Evolutionary conservation across 2,113 vertebrate genomes (phyloP), one percentile per base, ranked within the genome.

Genomic region (Bucco capensis): DNA sequence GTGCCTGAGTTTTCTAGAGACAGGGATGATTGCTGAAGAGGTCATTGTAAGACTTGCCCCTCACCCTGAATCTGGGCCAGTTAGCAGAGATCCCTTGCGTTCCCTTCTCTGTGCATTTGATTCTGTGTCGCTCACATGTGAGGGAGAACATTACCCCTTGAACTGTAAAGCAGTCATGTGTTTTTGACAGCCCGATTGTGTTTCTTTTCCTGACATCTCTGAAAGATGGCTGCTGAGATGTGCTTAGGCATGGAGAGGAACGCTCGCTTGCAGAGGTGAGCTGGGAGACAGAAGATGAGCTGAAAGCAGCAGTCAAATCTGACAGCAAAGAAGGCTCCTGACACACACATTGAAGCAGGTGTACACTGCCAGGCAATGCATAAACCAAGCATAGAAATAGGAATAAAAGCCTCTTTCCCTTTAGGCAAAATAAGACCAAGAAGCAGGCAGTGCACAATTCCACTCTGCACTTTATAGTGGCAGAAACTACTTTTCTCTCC

Each of bases 331-430:
- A 8, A 4, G 54, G 76, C 86, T 94, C 76, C 88, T 81, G 88
- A 83, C 73, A 49, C 75, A 13, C 57, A 8, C 0, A 1, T 3
- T 2, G 77, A 30, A 73, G 94, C 94, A 92, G 83, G 89, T 91
- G 85, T 23, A 49, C 5, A 1, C 75, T 91, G 89, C 58, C 70
- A 82, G 78, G 79, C 75, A 22, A 61, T 3, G 38, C 42, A 70
- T 86, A 78, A 67, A 65, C 77, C 54, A 5, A 69, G 88, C 92
- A 50, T 0, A 67, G 88, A 69, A 86, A 77, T 0, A 19, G 71
- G 69, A 81, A 42, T 89, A 88, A 96, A 90, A 86, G 73, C 57
- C 61, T 82, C 35, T 75, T 88, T 86, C 46, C 80, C 83, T 91
- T 44, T 69, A 76, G 96, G 90, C 93, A 67, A 88, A 91, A 51